Conservation (phyloP, 2,113 vertebrate species). For the Tauraco erythrolophus region DNA sequence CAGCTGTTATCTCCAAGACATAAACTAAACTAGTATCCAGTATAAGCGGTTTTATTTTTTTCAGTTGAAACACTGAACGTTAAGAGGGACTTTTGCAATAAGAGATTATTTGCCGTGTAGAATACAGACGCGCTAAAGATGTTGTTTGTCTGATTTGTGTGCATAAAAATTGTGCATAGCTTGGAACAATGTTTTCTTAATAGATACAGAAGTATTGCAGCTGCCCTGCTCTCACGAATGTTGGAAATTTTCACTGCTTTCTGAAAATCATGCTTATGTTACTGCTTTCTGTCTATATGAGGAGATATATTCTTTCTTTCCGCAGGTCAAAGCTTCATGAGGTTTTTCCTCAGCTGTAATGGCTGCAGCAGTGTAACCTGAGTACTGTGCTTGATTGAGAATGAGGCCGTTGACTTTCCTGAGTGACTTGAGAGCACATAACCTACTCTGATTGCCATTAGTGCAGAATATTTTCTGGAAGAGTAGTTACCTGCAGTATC, state of each 20-base stretch:
- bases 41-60: accelerated
- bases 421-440: background rate
- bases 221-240: background rate
- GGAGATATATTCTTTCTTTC: background rate
- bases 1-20: accelerated
- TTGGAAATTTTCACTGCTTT: background rate
- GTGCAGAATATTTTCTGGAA: background rate
- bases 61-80: background rate
- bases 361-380: background rate
- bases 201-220: background rate
- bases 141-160: background rate
- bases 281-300: background rate
- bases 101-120: background rate
- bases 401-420: background rate
- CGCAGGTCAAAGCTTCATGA: accelerated
- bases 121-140: background rate
- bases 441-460: background rate
- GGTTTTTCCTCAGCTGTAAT: background rate
- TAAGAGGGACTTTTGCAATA: background rate
- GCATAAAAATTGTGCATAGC: accelerated
- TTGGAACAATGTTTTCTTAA: background rate
- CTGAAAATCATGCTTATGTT: background rate
- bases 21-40: too few species aligned
- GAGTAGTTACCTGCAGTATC: background rate
- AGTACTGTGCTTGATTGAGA: background rate